Percentiles rank a stretch among this genome's conserved stretches.
Evolutionary conservation across 2,797 vertebrate genomes (phyloP).

Genomic region (Peromyscus melanophrys): DNA sequence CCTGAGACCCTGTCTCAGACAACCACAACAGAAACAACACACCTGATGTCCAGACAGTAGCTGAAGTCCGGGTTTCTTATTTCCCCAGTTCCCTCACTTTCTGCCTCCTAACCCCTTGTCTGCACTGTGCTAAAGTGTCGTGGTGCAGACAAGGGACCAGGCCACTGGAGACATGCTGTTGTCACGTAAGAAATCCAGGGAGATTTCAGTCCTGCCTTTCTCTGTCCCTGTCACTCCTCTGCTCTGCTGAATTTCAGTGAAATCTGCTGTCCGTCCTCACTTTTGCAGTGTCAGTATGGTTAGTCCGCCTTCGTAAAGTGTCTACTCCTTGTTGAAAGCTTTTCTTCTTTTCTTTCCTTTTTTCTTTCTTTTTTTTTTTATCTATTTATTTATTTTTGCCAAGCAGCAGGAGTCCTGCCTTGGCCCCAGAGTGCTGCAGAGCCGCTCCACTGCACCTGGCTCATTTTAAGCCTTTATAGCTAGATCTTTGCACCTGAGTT

Average conservation of each 20-base stretch:
- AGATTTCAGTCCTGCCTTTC: too few species aligned
- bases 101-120: neutral
- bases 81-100: neutral
- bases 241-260: neutral
- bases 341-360: too few species aligned
- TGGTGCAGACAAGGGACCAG: neutral
- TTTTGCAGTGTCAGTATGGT: neutral
- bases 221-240: neutral
- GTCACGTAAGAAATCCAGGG: neutral
- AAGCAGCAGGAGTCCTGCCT: neutral
- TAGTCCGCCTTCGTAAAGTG: constrained; percentile 34
- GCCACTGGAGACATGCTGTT: neutral
- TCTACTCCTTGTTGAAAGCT: neutral
- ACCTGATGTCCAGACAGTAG: neutral
- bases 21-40: neutral
- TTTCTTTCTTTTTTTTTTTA: too few species aligned
- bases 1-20: neutral
- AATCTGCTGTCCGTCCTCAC: neutral
- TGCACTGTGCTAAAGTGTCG: too few species aligned
- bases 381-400: neutral
- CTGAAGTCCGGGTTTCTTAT: neutral
- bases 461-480: neutral
- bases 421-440: neutral
- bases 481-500: neutral
- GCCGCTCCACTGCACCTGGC: too few species aligned